phyloP scores from a whole-genome alignment of 1,140 invertebrate species.

The Listronotus oregonensis region DNA sequence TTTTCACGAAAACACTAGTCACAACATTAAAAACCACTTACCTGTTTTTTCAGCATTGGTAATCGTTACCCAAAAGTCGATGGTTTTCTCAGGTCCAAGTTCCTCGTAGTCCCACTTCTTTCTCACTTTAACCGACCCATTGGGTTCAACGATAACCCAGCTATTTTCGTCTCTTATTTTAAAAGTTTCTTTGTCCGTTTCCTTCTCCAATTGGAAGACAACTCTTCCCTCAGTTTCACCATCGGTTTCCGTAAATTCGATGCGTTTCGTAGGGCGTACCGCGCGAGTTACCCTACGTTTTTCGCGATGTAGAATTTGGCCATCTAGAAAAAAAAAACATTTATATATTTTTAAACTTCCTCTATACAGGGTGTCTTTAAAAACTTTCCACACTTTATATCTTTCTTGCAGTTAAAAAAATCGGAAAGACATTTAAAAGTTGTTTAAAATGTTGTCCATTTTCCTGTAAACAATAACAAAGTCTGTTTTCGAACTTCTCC shows the following conservation, averaged over 20 bases:
- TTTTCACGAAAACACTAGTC: no score
- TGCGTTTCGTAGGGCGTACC: slow-evolving; percentile 87
- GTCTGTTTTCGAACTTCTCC: no score
- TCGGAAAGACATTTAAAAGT: no score
- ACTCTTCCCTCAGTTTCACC: slow-evolving; percentile 85
- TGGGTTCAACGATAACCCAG: slow-evolving; percentile 91
- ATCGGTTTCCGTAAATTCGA: slow-evolving; percentile 90
- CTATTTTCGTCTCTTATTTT: slow-evolving; percentile 92
- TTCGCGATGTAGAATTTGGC: slow-evolving; percentile 64
- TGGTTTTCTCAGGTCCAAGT: slow-evolving; percentile 92
- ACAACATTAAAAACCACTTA: slow-evolving; percentile 59
- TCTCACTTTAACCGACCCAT: slow-evolving; percentile 89
- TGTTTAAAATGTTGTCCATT: no score
- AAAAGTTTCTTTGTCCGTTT: slow-evolving; percentile 89
- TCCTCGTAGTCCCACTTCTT: slow-evolving; percentile 98
- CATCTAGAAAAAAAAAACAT: slow-evolving; percentile 7
- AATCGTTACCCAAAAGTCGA: slow-evolving; percentile 95
- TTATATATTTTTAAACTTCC: neutral
- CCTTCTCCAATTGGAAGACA: slow-evolving; percentile 89
- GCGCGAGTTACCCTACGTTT: slow-evolving; percentile 85
- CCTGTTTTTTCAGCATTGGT: slow-evolving; percentile 84
- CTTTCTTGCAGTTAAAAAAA: no score
- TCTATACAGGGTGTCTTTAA: no score
- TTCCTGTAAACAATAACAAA: no score
- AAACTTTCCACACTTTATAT: no score